Evolutionary conservation across 2,113 vertebrate genomes (phyloP).

Genomic region (Oryzias woworae): DNA sequence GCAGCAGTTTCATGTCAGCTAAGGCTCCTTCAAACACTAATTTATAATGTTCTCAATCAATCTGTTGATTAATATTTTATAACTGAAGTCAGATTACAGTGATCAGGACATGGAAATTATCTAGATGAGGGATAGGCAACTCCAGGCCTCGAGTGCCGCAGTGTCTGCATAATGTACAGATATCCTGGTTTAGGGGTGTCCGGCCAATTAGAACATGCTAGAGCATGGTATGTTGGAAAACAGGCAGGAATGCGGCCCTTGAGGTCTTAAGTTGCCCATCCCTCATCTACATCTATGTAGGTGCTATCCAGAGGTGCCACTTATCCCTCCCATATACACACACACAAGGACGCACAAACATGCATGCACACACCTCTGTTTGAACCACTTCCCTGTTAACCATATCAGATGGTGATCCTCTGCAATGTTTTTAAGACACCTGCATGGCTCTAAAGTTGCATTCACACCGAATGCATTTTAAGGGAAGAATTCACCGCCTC

Average conservation of each 20-base stretch:
- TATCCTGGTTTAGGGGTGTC: too few species aligned
- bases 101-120: conserved; percentile 38
- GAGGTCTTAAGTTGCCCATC: too few species aligned
- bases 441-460: conserved; percentile 6
- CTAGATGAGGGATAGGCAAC: background rate
- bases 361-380: conserved; percentile 14
- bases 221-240: too few species aligned
- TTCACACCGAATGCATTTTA: too few species aligned
- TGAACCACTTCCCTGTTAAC: conserved; percentile 19
- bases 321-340: conserved; percentile 18
- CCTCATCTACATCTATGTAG: conserved; percentile 8
- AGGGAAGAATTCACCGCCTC: too few species aligned
- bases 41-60: background rate
- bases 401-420: conserved; percentile 26
- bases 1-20: background rate
- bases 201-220: too few species aligned
- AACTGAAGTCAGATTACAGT: conserved; percentile 9
- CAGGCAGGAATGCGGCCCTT: too few species aligned
- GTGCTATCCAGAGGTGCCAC: conserved; percentile 50
- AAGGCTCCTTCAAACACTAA: background rate
- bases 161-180: too few species aligned
- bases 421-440: conserved; percentile 34
- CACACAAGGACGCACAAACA: background rate
- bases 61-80: conserved; percentile 31
- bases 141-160: too few species aligned